Percentiles rank a stretch among this genome's conserved stretches.
These are phyloP conservation scores for Eremobia ochroleuca DNA, from an alignment of 2,888 invertebrate genomes.

Conservation along the genomic window DNA sequence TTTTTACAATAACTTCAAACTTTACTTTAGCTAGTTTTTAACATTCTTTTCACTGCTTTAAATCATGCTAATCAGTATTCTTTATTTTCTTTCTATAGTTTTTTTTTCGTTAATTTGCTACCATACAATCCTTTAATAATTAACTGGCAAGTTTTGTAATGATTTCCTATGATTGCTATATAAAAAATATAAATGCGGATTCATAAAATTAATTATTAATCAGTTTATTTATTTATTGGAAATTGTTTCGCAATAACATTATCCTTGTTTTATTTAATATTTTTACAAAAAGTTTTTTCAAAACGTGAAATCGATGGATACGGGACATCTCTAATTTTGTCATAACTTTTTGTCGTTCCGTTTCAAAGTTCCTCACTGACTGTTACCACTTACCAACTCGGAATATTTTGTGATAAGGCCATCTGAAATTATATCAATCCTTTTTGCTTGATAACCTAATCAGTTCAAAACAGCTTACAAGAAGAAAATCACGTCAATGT, in stretches of 20 bases:
- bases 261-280: background rate
- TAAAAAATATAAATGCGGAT: background rate
- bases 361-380: conserved; percentile 6
- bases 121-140: background rate
- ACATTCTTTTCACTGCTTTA: background rate
- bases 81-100: no score
- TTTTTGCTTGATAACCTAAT: conserved; percentile 25
- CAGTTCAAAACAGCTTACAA: conserved; percentile 16
- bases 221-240: background rate
- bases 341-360: conserved; percentile 45
- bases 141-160: conserved; percentile 25
- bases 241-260: background rate
- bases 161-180: background rate
- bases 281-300: background rate
- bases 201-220: background rate
- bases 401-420: conserved; percentile 10
- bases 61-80: background rate
- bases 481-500: conserved; percentile 38
- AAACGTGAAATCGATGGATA: background rate
- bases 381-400: background rate
- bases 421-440: conserved; percentile 33
- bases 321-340: background rate
- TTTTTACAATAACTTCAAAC: no score
- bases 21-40: rapidly evolving
- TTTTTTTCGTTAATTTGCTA: background rate